Evolutionary conservation across 2,888 invertebrate genomes (phyloP).

Genomic region (Eristalinus sepulchralis): DNA sequence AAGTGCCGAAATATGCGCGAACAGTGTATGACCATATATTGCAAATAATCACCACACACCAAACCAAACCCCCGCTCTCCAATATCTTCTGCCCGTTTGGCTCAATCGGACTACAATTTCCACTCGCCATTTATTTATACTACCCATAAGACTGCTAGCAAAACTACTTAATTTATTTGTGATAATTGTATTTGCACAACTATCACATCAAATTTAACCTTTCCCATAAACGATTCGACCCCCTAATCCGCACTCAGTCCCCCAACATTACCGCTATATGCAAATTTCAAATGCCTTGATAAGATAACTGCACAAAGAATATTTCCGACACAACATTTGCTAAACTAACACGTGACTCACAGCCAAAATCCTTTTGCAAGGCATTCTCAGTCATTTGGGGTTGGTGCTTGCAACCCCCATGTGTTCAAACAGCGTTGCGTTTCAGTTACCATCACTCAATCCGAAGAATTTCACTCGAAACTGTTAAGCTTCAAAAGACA

Average conservation of each 20-base stretch:
- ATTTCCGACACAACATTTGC: background rate
- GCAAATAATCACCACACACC: no score
- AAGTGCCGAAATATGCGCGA: no score
- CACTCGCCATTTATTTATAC: no score
- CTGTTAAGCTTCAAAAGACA: slow-evolving; percentile 24
- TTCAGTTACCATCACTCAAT: slow-evolving; percentile 67
- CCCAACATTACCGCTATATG: background rate
- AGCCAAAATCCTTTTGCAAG: background rate
- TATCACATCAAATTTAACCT: background rate
- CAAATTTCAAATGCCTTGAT: background rate
- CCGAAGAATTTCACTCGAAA: slow-evolving; percentile 62
- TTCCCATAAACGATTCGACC: background rate
- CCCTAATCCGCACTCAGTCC: no score
- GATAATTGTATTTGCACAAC: background rate
- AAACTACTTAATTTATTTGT: background rate
- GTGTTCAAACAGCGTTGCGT: background rate
- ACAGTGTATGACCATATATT: no score
- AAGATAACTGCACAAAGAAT: background rate
- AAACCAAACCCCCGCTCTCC: no score
- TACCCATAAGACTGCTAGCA: background rate
- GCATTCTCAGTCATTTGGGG: background rate
- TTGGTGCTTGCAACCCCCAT: slow-evolving; percentile 4
- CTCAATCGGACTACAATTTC: no score
- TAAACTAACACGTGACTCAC: slow-evolving; percentile 2
- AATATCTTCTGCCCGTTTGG: no score